phyloP scores from a whole-genome alignment of 2,797 vertebrate genomes.

The Ficedula albicollis region DNA sequence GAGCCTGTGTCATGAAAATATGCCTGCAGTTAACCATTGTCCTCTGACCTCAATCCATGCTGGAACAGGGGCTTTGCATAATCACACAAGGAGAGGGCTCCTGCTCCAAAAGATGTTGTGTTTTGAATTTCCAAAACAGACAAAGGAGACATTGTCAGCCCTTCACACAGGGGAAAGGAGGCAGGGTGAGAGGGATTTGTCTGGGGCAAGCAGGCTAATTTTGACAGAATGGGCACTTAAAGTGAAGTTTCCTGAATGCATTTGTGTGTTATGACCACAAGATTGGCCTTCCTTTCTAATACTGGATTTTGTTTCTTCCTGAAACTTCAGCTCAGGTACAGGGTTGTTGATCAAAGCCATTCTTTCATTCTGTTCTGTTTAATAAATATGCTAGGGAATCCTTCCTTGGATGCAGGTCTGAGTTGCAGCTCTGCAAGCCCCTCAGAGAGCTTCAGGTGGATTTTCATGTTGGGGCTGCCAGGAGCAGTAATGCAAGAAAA shows the following conservation, averaged over 20 bases:
- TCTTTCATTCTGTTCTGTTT: not conserved
- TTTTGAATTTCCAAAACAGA: slow-evolving; percentile 23
- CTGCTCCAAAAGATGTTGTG: slow-evolving; percentile 4
- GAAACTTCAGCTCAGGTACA: not conserved
- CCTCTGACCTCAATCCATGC: slow-evolving; percentile 36
- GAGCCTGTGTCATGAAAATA: slow-evolving; percentile 15
- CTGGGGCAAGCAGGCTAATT: not conserved
- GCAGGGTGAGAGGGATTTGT: not conserved
- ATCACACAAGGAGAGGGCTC: not conserved
- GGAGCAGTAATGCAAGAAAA: not conserved
- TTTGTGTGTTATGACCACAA: not conserved
- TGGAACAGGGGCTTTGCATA: slow-evolving; percentile 36
- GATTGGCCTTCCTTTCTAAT: not conserved
- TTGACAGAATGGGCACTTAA: not conserved
- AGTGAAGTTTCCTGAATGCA: not conserved
- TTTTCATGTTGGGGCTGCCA: not conserved
- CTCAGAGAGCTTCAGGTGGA: not conserved
- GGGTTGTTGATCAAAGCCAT: not conserved
- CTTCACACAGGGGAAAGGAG: not conserved
- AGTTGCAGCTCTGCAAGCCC: not conserved
- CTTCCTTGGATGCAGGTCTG: not conserved
- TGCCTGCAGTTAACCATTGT: slow-evolving; percentile 25
- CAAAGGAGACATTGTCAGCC: slow-evolving; percentile 44
- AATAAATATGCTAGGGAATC: not conserved
- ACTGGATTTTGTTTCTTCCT: not conserved